Evolutionary conservation across 2,888 invertebrate genomes (phyloP).

Genomic region (Protophormia terraenovae): DNA sequence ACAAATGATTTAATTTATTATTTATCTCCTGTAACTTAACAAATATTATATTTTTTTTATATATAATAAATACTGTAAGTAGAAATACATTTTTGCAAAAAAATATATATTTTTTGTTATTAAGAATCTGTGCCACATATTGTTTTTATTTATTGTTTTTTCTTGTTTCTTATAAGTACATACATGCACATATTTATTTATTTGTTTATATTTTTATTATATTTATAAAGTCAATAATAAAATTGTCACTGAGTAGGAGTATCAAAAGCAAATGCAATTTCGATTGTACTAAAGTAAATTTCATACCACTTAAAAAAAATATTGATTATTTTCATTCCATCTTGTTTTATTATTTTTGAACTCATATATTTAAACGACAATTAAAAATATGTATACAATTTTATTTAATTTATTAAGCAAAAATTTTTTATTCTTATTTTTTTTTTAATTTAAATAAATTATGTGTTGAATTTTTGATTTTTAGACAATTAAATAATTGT

Average conservation of each 20-base stretch:
- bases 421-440: too few relatives aligned
- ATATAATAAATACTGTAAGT: neutral
- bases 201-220: too few relatives aligned
- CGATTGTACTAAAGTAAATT: neutral
- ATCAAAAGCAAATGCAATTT: conserved; percentile 45
- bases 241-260: conserved; percentile 18
- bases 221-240: neutral
- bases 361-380: too few relatives aligned
- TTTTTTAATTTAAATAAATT: too few relatives aligned
- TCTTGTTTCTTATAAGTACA: too few relatives aligned
- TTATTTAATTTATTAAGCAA: too few relatives aligned
- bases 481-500: too few relatives aligned
- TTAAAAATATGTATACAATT: too few relatives aligned
- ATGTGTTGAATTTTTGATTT: too few relatives aligned
- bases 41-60: conserved; percentile 22
- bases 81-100: neutral
- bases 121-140: neutral
- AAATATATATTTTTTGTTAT: neutral
- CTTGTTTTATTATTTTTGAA: too few relatives aligned
- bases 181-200: too few relatives aligned
- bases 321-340: neutral
- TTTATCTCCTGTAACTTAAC: conserved; percentile 31
- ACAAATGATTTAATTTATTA: conserved; percentile 30
- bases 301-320: neutral
- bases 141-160: conserved; percentile 6